These are phyloP conservation scores for Cebus imitator DNA, from an alignment of 2,113 vertebrate species.

Conservation along the genomic window DNA sequence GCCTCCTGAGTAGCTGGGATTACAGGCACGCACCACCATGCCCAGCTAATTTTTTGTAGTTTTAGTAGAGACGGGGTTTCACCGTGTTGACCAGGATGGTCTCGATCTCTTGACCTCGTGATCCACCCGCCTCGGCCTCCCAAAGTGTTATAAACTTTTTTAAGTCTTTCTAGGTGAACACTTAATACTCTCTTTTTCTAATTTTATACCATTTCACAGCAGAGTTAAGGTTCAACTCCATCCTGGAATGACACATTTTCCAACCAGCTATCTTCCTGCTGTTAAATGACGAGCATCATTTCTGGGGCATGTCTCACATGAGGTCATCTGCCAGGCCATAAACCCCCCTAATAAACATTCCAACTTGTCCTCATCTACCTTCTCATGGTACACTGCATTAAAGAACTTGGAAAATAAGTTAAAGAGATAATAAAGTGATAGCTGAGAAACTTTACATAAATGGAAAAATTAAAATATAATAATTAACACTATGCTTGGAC, in stretches of 20 bases:
- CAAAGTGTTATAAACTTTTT: neutral
- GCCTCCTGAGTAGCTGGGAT: no score
- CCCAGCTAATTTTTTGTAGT: no score
- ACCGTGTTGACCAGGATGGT: no score
- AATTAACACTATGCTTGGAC: constrained; percentile 9
- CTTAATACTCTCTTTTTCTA: constrained; percentile 31
- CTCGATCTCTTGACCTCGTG: no score
- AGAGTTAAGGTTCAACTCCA: constrained; percentile 20
- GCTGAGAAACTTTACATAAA: constrained; percentile 16
- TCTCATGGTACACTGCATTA: neutral
- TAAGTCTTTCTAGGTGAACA: constrained; percentile 56
- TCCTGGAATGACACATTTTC: constrained; percentile 5
- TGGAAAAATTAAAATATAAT: constrained; percentile 50
- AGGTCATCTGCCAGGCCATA: neutral
- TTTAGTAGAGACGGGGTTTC: no score
- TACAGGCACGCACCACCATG: no score
- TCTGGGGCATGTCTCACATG: neutral
- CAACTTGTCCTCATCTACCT: neutral
- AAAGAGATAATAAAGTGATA: neutral
- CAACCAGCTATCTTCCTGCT: neutral
- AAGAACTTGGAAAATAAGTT: constrained; percentile 25
- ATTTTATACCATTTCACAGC: constrained; percentile 40
- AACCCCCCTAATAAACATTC: neutral
- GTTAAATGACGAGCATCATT: neutral
- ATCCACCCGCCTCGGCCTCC: no score